Base-by-base conservation (phyloP, 2,113 vertebrate species). In the Peromyscus leucopus region DNA sequence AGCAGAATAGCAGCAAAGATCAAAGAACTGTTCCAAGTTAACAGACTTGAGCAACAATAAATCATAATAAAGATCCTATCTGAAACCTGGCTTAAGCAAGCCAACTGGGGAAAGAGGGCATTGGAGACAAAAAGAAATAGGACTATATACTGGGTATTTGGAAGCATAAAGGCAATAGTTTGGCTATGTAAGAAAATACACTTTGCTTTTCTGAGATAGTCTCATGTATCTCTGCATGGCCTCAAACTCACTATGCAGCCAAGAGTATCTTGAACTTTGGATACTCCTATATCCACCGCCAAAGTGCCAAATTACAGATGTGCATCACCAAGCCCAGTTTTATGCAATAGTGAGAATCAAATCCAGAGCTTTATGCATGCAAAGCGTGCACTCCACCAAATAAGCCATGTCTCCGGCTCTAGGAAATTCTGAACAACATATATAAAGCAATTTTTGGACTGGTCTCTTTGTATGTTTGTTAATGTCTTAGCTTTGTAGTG, bases 61-160 rank as follows among this genome's bases (percentile, higher is more conserved):
- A 96, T 84, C 57, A 85, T 91, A 94, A 94, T 87, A 79, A 0
- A 91, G 15, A 82, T 31, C 22, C 83, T 89, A 76, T 22, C 67
- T 85, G 71, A 93, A 94, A 63, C 15, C 8, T 65, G 59, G 63
- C 31, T 74, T n/a, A 74, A 86, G 69, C 1, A 79, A 79, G 13
- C 42, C 78, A 79, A 57, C 8, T 39, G 6, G 36, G 22, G 55
- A 57, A 82, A 59, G 36, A 59, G 36, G 57, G 80, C 36, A 83
- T 83, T 82, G 61, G 80, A 83, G 39, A 79, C 0, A 94, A 63
- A 10, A 90, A 91, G 36, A 92, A 90, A 94, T 88, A 0, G 36
- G 19, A 89, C 57, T 69, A 69, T 59, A 1, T 72, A 51, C 17
- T 91, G 46, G 24, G n/a, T 36, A 69, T 87, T 39, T 95, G 51